Evolutionary conservation across 2,797 vertebrate genomes (phyloP).

Genomic region (Lagorchestes hirsutus): DNA sequence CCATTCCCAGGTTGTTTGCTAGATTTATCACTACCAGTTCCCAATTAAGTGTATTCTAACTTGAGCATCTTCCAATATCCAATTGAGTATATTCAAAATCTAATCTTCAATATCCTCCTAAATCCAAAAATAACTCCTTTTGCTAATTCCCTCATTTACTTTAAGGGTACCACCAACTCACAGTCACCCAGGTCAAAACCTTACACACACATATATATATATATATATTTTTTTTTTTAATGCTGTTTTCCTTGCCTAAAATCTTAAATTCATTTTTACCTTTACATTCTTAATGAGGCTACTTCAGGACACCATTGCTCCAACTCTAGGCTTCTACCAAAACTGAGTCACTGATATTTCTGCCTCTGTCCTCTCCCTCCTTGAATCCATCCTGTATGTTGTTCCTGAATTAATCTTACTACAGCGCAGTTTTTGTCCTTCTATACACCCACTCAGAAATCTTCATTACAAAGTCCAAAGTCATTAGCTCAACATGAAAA

Average conservation of each 20-base stretch:
- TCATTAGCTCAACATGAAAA: not conserved
- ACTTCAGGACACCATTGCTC: not conserved
- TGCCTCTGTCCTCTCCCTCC: not conserved
- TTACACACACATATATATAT: too few species aligned
- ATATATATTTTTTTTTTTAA: too few species aligned
- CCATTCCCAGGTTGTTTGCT: too few species aligned
- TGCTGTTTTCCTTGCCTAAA: fast-evolving
- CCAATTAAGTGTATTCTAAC: not conserved
- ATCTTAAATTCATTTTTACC: not conserved
- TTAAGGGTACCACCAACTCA: not conserved
- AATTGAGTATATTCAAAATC: not conserved
- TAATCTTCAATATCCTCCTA: not conserved
- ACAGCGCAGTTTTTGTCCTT: not conserved
- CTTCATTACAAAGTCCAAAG: not conserved
- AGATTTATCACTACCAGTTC: fast-evolving
- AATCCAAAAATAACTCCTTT: not conserved
- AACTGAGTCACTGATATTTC: not conserved
- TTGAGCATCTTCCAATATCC: not conserved
- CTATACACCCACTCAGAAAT: not conserved
- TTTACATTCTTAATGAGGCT: not conserved
- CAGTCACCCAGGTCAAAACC: not conserved
- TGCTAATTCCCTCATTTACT: not conserved
- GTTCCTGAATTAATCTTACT: not conserved
- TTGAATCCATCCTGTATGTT: not conserved
- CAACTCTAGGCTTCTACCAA: not conserved